A percentile compares a stretch with the other conserved stretches of the same genome.
Evolutionary conservation across 2,797 vertebrate species (phyloP).

Genomic region (Pteropus rufus): DNA sequence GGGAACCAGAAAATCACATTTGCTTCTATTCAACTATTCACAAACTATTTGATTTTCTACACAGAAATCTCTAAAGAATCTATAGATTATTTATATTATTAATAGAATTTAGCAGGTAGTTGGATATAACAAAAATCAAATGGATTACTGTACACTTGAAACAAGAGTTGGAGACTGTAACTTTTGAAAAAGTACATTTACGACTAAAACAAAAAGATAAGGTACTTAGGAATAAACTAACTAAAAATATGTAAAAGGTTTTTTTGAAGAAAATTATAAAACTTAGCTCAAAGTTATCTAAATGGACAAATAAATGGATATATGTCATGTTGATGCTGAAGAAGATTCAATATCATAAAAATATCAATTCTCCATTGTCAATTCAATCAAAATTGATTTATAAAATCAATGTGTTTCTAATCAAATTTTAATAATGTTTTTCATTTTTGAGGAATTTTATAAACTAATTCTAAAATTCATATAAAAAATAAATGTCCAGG

Average conservation of each 20-base stretch:
- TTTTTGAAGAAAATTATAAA: background rate
- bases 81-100: background rate
- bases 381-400: background rate
- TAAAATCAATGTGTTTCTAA: background rate
- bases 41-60: background rate
- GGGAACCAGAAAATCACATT: background rate
- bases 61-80: background rate
- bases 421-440: background rate
- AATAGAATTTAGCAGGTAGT: background rate
- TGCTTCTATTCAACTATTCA: background rate
- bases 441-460: background rate
- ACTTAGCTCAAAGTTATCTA: background rate
- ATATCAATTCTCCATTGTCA: background rate
- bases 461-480: constrained; percentile 10
- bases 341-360: background rate
- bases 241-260: background rate
- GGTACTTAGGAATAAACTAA: background rate
- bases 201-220: background rate
- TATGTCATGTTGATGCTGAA: background rate
- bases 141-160: background rate
- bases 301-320: background rate
- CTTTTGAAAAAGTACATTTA: background rate
- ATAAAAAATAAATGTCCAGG: background rate
- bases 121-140: background rate
- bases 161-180: background rate